Conservation (phyloP, 2,888 invertebrate genomes). For the Campopleginae sp. region DNA sequence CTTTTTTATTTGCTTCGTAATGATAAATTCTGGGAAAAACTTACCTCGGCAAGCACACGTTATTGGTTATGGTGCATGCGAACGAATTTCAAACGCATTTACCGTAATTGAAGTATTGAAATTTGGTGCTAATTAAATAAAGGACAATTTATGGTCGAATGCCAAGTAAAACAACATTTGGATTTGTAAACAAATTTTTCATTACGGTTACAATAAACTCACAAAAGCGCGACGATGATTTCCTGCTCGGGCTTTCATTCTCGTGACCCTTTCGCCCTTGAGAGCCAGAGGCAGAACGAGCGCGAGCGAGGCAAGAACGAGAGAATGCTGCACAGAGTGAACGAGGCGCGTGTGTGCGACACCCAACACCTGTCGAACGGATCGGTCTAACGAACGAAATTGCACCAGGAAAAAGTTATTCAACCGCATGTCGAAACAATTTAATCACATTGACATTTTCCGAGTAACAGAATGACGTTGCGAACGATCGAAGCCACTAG, state of each 20-base stretch:
- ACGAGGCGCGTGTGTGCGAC: neutral
- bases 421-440: slow-evolving; percentile 23
- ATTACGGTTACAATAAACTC: slow-evolving; percentile 26
- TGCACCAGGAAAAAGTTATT: slow-evolving; percentile 15
- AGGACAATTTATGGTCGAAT: neutral
- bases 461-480: neutral
- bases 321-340: neutral
- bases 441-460: slow-evolving; percentile 25
- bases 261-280: neutral
- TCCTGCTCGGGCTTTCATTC: slow-evolving; percentile 16
- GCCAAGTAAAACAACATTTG: neutral
- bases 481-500: neutral
- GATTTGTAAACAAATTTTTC: slow-evolving; percentile 71
- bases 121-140: neutral
- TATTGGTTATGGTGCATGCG: neutral
- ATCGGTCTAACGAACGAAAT: slow-evolving; percentile 15
- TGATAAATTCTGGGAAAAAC: neutral
- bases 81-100: neutral
- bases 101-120: neutral
- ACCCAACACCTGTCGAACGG: neutral
- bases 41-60: neutral
- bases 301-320: neutral
- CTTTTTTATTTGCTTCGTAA: neutral
- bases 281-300: neutral
- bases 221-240: slow-evolving; percentile 21